Evolutionary conservation across 2,797 vertebrate species (phyloP), one percentile per base, ranked within the genome.

Genomic region (Liparis tanakae): DNA sequence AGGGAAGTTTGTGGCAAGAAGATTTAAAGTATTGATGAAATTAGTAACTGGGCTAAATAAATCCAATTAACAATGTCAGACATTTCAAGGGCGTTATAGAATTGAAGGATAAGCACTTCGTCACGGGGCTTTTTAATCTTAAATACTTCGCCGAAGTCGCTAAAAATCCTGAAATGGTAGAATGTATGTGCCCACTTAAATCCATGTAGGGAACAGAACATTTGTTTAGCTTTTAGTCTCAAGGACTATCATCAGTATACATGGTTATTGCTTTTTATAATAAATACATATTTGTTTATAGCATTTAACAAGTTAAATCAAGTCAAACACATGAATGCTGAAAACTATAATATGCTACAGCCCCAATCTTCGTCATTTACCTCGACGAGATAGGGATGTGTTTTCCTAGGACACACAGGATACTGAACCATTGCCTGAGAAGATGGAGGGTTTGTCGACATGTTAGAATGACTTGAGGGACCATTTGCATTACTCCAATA

Each of bases 381-480:
- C 94, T 93, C 91, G 79, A 87, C 89, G 36, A 93, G 78, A 86
- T 94, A 95, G 39, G 91, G 78, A 72, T 92, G 90, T 14, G 89
- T 87, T 83, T 94, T 93, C 79, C 92, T 90, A 72, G 94, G 93
- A 91, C 94, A 94, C 89, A 95, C 87, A 0, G 95, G 94, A 92
- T 95, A 95, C 94, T 95, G 95, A 92, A 95, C 94, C 93, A 95
- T 94, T 85, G 92, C 93, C 93, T 94, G 94, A 92, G 93, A 93
- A 92, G 91, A 93, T 92, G 90, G 93, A 94, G 94, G 93, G 91
- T 87, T 94, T 94, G 93, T 94, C 90, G 94, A 93, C 88, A 93
- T 83, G 92, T 94, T 94, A 94, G 94, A 94, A 88, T 93, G 93
- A 94, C 91, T 89, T 87, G 91, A 76, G 80, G 90, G 85, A 91